These are phyloP conservation scores for Machimus rusticus DNA, from an alignment of 2,888 invertebrate genomes.

Conservation along the genomic window DNA sequence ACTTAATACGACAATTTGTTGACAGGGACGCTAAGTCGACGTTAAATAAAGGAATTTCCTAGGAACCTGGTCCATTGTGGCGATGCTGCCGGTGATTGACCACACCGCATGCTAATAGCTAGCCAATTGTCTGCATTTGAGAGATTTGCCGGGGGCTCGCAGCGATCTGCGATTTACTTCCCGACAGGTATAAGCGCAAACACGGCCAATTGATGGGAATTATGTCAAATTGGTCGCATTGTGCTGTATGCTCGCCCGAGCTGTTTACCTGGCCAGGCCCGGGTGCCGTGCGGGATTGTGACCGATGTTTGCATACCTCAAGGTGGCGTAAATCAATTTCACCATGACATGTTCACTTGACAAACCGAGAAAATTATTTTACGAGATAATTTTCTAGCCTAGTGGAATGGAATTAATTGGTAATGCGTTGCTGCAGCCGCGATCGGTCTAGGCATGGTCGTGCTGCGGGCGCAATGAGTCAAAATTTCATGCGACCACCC, in stretches of 20 bases:
- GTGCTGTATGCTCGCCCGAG: conserved; percentile 17
- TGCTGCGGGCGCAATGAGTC: neutral
- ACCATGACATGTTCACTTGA: conserved; percentile 7
- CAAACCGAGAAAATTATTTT: conserved; percentile 14
- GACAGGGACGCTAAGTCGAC: conserved; percentile 45
- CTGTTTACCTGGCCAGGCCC: neutral
- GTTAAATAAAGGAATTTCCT: conserved; percentile 37
- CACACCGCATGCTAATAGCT: conserved; percentile 46
- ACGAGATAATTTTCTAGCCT: neutral
- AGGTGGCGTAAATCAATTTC: conserved; percentile 23
- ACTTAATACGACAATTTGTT: conserved; percentile 48
- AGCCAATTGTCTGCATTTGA: conserved; percentile 37
- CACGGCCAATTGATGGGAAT: conserved; percentile 44
- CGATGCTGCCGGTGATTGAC: conserved; percentile 42
- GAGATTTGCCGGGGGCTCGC: neutral
- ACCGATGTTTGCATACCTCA: conserved; percentile 8
- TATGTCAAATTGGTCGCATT: conserved; percentile 44
- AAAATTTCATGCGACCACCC: neutral
- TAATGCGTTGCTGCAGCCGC: neutral
- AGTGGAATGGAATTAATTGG: neutral
- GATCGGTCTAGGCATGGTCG: neutral
- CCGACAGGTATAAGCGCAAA: conserved; percentile 40
- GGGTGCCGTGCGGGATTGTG: conserved; percentile 5
- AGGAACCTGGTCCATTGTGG: conserved; percentile 11
- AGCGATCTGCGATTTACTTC: neutral